phyloP scores from a whole-genome alignment of 2,888 invertebrate genomes.

The Erebia ligea region DNA sequence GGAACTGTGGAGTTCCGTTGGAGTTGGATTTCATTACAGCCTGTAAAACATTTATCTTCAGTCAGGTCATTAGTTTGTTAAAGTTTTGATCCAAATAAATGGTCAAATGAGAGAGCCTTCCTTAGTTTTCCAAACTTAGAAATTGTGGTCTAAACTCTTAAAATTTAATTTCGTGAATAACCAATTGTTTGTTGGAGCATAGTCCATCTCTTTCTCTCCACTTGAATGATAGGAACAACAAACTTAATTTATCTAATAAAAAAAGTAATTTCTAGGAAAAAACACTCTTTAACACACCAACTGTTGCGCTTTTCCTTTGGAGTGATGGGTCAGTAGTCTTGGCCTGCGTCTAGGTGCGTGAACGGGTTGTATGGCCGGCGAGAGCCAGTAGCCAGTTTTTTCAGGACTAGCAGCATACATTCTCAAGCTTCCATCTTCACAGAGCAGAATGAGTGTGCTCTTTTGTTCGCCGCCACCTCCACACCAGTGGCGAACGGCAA shows the following conservation, averaged over 20 bases:
- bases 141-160: too few species aligned
- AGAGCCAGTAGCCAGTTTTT: conserved; percentile 87
- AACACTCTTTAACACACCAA: conserved; percentile 43
- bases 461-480: conserved; percentile 91
- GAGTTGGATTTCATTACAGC: conserved; percentile 69
- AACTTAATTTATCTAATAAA: too few species aligned
- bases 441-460: conserved; percentile 95
- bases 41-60: conserved; percentile 46
- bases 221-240: too few species aligned
- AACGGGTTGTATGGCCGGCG: conserved; percentile 82
- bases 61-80: not conserved
- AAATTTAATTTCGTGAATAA: too few species aligned
- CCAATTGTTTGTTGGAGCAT: too few species aligned
- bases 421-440: conserved; percentile 97
- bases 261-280: too few species aligned
- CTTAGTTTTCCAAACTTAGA: too few species aligned
- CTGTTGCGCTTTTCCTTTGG: conserved; percentile 68
- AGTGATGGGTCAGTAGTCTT: conserved; percentile 57
- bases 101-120: too few species aligned
- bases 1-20: conserved; percentile 89
- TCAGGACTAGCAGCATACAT: conserved; percentile 96
- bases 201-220: too few species aligned
- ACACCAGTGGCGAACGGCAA: conserved; percentile 94
- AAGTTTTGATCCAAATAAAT: too few species aligned
- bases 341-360: conserved; percentile 69